Conservation (phyloP, 2,797 vertebrate genomes). For the Crenichthys baileyi region DNA sequence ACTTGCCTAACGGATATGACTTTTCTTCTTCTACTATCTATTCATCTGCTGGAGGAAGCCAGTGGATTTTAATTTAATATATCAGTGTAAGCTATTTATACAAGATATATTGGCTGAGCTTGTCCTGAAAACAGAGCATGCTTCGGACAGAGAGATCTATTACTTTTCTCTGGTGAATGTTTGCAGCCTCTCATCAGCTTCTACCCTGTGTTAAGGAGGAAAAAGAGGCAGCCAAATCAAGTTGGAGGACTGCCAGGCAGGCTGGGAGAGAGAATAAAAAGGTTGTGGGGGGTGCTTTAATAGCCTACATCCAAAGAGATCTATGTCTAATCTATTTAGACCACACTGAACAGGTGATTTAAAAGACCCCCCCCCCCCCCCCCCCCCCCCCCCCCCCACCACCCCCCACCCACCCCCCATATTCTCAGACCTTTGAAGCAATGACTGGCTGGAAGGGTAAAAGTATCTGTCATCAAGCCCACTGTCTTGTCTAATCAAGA, state of each 20-base stretch:
- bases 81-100: slow-evolving; percentile 30
- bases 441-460: neutral
- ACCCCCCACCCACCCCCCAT: too few relatives aligned
- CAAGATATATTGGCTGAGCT: slow-evolving; percentile 17
- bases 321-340: slow-evolving; percentile 40
- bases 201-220: slow-evolving; percentile 16
- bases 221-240: slow-evolving; percentile 21
- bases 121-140: slow-evolving; percentile 36
- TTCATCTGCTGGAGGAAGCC: slow-evolving; percentile 24
- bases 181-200: slow-evolving; percentile 17
- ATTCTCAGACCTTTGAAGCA: slow-evolving; percentile 39
- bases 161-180: slow-evolving; percentile 33
- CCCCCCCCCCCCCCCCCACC: too few relatives aligned
- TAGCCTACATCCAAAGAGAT: slow-evolving; percentile 26
- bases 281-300: slow-evolving; percentile 2
- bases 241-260: slow-evolving; percentile 28
- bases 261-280: slow-evolving; percentile 30
- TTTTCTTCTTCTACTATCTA: neutral
- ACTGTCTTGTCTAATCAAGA: slow-evolving; percentile 39
- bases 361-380: slow-evolving; percentile 6
- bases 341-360: slow-evolving; percentile 35
- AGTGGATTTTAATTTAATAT: slow-evolving; percentile 23
- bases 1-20: slow-evolving; percentile 7
- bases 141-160: slow-evolving; percentile 42
- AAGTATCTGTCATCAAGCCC: slow-evolving; percentile 35